Base-by-base conservation (phyloP, 1,140 invertebrate species). In the Drosophila watanabei region DNA sequence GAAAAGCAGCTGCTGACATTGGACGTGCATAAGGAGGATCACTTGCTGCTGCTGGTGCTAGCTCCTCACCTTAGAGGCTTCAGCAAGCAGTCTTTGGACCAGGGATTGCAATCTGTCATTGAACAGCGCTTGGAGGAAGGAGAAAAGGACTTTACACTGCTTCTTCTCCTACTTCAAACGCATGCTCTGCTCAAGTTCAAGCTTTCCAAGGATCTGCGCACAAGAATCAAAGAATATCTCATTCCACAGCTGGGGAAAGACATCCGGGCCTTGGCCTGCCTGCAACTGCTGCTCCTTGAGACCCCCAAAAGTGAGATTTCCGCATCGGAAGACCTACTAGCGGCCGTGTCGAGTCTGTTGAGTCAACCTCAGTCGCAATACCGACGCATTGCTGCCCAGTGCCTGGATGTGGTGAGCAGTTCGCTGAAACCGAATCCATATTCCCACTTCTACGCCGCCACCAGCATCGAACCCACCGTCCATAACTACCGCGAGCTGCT, bases 401-500 rank as follows among this genome's bases (percentile, higher is more conserved):
- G 89, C 37, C 51, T 93, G 49, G 49, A 90, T 45, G 18, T 85
- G 8, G 13, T 92, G 0, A 58, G 75, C 24, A 20, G 30, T 24
- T 13, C 56, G 0, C 11, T 49, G 43, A 80, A 75, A 32, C 16
- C 56, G 2, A 79, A 85, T 76, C 92, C 92, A 1, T 97, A 97
- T 81, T 93, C 94, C 37, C 94, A 96, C 59, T 97, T 96, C 86
- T 95, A 96, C 72, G 88, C 94, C 63, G 95, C 96, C 5, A 97
- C 98, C 94, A 94, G 93, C 32, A 95, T 95, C 43, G 94, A 94
- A 68, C 93, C 95, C 0, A 94, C 95, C 14, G 95, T 99, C 5
- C 95, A 96, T 56, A 96, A 96, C 24, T 98, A 98, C 85, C 94
- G 98, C 66, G 95, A 97, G 16, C 96, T 97, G 86, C 90, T 98